A percentile compares a stretch with the other conserved stretches of the same genome.
These are phyloP conservation scores for Clistopyga incitator DNA, from an alignment of 2,888 invertebrate genomes.

Conservation along the genomic window DNA sequence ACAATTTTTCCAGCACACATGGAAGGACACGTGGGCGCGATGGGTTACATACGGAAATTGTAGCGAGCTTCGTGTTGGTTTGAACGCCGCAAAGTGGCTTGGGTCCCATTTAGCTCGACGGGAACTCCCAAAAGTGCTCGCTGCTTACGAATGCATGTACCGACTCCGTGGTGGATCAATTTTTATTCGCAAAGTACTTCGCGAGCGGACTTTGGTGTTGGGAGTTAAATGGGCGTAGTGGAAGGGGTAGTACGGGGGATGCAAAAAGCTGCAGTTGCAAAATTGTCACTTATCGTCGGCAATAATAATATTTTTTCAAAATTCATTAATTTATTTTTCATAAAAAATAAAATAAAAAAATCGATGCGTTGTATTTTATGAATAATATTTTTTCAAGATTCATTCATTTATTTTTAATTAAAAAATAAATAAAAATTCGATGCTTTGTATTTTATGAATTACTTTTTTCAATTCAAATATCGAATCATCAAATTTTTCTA, in stretches of 20 bases:
- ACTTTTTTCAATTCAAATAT: no score
- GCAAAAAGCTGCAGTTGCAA: slow-evolving; percentile 13
- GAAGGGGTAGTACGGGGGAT: not conserved
- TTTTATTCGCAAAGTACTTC: slow-evolving; percentile 66
- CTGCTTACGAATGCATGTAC: slow-evolving; percentile 68
- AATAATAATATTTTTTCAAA: not conserved
- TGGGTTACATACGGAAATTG: slow-evolving; percentile 26
- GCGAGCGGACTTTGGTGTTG: slow-evolving; percentile 8
- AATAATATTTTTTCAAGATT: no score
- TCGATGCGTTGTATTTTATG: no score
- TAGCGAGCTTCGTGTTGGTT: slow-evolving; percentile 40
- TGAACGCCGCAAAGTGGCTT: slow-evolving; percentile 69
- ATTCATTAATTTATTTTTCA: no score
- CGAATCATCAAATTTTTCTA: no score
- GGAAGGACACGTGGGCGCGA: not conserved
- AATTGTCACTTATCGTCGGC: slow-evolving; percentile 18
- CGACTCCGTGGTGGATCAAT: slow-evolving; percentile 62
- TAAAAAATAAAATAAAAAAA: no score
- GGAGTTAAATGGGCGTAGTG: not conserved
- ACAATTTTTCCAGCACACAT: slow-evolving; percentile 27
- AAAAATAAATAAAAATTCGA: no score
- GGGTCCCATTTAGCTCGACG: slow-evolving; percentile 70
- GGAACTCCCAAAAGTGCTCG: slow-evolving; percentile 73
- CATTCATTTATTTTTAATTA: no score
- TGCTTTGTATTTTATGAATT: no score